Base-by-base conservation (phyloP, 2,888 invertebrate genomes). In the Diaphora mendica region DNA sequence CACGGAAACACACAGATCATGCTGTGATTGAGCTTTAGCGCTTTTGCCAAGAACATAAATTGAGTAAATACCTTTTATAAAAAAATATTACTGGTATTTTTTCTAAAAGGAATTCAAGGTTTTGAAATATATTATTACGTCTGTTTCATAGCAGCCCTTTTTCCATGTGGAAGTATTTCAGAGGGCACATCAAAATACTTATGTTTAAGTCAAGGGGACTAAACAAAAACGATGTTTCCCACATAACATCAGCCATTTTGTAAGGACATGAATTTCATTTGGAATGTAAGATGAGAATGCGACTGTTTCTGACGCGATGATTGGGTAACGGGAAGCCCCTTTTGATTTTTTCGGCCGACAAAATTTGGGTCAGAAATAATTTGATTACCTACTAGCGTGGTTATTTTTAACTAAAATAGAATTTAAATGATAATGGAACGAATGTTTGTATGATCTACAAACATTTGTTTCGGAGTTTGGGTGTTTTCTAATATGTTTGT, bases 1-100 rank as follows among this genome's bases (percentile, higher is more conserved):
- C 23, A 48, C 65, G 75, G n/a, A 82, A 78, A 82, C 67, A 81
- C 67, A 82, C 72, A 13, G 67, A 20, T 65, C 64, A 9, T 30
- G 26, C 62, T 33, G 48, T 35, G n/a, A 17, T 33, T 59, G 69
- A 62, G 64, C 68, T 73, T 71, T 26, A 17, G 30, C 66, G 72
- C n/a, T 71, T 35, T 11, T 20, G 11, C 39, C 4, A 67, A 67
- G 30, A n/a, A 26, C 44, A 42, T 42, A 15, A 26, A 26, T 13
- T 44, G 44, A 39, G 39, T 39, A 39, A 39, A 39, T 39, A 39
- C 39, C 9, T 39, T 39, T 0, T 11, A 39, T 39, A 59, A 13
- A 26, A n/a, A 9, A 30, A 59, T 55, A 55, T 55, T n/a, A 3
- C 55, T 55, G n/a, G n/a, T n/a, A n/a, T 55, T 55, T n/a, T 9